Percentiles rank a stretch among this genome's conserved stretches.
These are phyloP conservation scores for Trichogramma evanescens DNA, from an alignment of 2,888 invertebrate species.

Conservation along the genomic window DNA sequence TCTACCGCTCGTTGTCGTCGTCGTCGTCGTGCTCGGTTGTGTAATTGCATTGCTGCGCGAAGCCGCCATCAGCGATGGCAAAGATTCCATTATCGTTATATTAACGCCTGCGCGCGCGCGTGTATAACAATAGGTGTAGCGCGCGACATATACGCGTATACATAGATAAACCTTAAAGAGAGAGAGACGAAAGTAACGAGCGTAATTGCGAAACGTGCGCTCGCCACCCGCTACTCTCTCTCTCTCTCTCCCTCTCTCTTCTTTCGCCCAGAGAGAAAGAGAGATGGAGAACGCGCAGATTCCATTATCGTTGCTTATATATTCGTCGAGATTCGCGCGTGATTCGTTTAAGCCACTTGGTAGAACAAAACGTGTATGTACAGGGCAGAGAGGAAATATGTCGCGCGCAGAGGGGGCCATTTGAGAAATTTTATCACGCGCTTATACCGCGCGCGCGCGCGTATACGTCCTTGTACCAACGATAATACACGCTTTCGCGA, in stretches of 20 bases:
- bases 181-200: constrained; percentile 23
- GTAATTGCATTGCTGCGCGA: constrained; percentile 18
- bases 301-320: constrained; percentile 23
- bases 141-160: not conserved
- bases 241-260: no score
- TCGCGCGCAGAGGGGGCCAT: no score
- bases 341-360: constrained; percentile 5
- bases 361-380: no score
- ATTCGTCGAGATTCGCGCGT: constrained; percentile 25
- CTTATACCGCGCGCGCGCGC: not conserved
- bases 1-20: constrained; percentile 3
- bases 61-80: constrained; percentile 2
- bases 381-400: no score
- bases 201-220: constrained; percentile 19
- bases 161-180: no score
- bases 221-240: not conserved
- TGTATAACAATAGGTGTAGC: not conserved
- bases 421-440: no score
- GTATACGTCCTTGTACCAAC: no score
- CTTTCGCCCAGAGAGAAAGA: no score
- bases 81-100: constrained; percentile 27
- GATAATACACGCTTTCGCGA: no score
- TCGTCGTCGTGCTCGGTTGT: not conserved
- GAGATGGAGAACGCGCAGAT: constrained; percentile 9
- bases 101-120: constrained; percentile 16